Evolutionary conservation across 2,888 invertebrate genomes (phyloP), one percentile per base, ranked within the genome.

Genomic region (Tridacna crocea): DNA sequence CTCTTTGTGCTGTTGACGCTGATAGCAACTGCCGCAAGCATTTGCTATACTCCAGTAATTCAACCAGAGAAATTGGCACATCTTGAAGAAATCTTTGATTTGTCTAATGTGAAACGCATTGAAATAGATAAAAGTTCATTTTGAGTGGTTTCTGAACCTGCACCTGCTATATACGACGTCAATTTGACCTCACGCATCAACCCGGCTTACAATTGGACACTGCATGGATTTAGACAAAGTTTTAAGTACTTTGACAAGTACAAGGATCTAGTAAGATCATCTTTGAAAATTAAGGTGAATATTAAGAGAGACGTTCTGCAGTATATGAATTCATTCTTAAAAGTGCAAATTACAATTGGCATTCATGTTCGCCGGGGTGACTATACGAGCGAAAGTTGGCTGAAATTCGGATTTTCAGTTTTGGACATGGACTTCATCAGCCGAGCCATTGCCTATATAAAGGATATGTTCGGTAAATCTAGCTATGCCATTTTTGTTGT

Each of bases 281-380:
- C 47, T 46, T 68, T 68, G n/a, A 46, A 15, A 68, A 46, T 68
- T 46, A 68, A 68, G 46, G 68, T 46, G 10, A 17, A 68, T 19
- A 19, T 68, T 11, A 0, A 10, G 15, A 22, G n/a, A 13, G 47
- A 68, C 2, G 68, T 68, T 17, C 15, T 17, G 0, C 11, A 46
- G 11, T 68, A 46, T 19, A n/a, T 68, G 8, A 19, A 0, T 10
- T 46, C 15, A 13, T 46, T 22, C 11, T 27, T 12, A 6, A 46
- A 27, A 10, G 46, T 46, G 36, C 36, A 36, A 36, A 36, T 22
- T 19, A 36, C n/a, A 46, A 46, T 68, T 15, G 15, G 68, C n/a
- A 13, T 68, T 15, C 68, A 68, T 22, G 46, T 68, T 22, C 68
- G 68, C 22, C 68, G 68, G 15, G 68, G 68, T 15, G 68, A 68